Percentiles rank a stretch among this genome's conserved stretches.
phyloP scores from a whole-genome alignment of 1,140 invertebrate species.

The Holcopasites calliopsidis region DNA sequence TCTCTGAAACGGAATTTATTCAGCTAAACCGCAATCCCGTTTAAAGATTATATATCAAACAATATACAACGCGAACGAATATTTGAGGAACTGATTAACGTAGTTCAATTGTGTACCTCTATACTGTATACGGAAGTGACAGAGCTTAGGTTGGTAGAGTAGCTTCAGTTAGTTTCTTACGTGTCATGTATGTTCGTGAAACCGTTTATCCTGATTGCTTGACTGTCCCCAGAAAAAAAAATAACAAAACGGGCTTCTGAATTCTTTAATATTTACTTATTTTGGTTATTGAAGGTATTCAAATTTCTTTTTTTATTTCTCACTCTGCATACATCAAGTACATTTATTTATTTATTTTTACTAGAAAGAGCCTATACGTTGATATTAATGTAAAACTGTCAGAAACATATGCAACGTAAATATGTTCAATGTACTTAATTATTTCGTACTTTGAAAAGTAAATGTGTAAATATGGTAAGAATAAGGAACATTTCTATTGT shows the following conservation, averaged over 20 bases:
- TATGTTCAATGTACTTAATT: not conserved
- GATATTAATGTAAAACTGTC: not conserved
- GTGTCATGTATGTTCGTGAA: constrained; percentile 35
- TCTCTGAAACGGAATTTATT: too few relatives aligned
- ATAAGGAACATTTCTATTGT: not conserved
- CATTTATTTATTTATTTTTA: not conserved
- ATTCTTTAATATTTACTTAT: constrained; percentile 25
- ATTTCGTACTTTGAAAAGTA: not conserved
- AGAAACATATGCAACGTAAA: constrained; percentile 44
- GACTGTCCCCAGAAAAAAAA: too few relatives aligned
- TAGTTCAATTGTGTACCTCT: constrained; percentile 34
- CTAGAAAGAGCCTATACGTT: constrained; percentile 6
- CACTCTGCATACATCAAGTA: too few relatives aligned
- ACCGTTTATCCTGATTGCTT: constrained; percentile 32
- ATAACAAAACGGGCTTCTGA: not conserved
- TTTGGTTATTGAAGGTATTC: constrained; percentile 40
- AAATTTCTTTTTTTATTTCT: too few relatives aligned
- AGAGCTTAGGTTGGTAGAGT: constrained; percentile 36
- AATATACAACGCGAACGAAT: too few relatives aligned
- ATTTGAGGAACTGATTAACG: constrained; percentile 40
- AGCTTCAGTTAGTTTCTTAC: constrained; percentile 4
- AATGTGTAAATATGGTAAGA: not conserved
- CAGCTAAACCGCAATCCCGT: too few relatives aligned
- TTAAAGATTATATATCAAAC: not conserved
- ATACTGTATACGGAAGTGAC: constrained; percentile 42